Percentiles rank a stretch among this genome's conserved stretches.
phyloP scores from a whole-genome alignment of 1,140 invertebrate genomes.

The Frieseomelitta varia region DNA sequence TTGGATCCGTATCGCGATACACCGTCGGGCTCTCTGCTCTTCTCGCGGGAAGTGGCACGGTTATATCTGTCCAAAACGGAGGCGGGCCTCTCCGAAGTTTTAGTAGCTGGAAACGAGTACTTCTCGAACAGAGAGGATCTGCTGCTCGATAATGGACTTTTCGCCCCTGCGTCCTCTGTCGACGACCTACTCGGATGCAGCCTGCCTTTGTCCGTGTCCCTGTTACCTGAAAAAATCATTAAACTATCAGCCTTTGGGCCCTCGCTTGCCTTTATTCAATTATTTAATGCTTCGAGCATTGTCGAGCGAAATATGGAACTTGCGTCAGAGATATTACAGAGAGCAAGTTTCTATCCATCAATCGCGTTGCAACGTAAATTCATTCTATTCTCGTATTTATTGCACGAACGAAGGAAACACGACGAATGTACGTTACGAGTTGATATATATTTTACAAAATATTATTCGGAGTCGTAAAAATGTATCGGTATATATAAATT shows the following conservation, averaged over 20 bases:
- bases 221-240: slow-evolving; percentile 63
- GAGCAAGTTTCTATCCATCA: no score
- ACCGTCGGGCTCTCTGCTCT: slow-evolving; percentile 74
- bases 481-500: background rate
- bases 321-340: background rate
- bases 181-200: slow-evolving; percentile 68
- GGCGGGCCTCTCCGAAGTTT: slow-evolving; percentile 72
- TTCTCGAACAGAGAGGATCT: slow-evolving; percentile 75
- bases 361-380: background rate
- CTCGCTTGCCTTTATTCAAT: background rate
- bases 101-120: slow-evolving; percentile 71
- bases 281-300: background rate
- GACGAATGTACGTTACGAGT: rapidly evolving
- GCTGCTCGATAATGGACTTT: slow-evolving; percentile 72
- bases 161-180: slow-evolving; percentile 72
- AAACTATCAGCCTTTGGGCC: background rate
- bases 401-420: background rate
- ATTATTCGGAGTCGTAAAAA: background rate
- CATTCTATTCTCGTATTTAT: background rate
- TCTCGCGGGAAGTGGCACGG: slow-evolving; percentile 72
- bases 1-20: slow-evolving; percentile 72
- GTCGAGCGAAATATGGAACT: background rate
- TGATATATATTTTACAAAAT: background rate
- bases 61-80: slow-evolving; percentile 77
- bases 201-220: slow-evolving; percentile 74